A percentile compares a stretch with the other conserved stretches of the same genome.
Conservation (phyloP, 2,113 vertebrate genomes). For the Platanista minor region DNA sequence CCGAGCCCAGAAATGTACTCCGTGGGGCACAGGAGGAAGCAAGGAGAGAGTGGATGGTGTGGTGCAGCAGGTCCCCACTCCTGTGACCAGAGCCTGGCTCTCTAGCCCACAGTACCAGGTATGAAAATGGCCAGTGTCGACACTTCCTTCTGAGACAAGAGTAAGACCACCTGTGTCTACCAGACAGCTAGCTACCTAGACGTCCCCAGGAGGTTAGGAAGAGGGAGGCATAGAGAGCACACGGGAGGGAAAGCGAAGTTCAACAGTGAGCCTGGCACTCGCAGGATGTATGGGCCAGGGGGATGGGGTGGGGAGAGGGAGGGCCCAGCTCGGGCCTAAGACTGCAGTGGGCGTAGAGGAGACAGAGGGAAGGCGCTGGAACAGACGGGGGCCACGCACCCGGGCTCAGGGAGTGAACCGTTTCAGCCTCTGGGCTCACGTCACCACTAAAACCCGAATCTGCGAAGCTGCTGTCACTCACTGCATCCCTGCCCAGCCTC, state of each 20-base stretch:
- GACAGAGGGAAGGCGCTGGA: background rate
- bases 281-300: fast-evolving
- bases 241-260: background rate
- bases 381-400: fast-evolving
- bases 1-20: fast-evolving
- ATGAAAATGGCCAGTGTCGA: fast-evolving
- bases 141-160: fast-evolving
- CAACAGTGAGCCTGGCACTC: too few relatives aligned
- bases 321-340: background rate
- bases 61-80: fast-evolving
- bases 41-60: fast-evolving
- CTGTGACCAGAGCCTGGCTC: background rate
- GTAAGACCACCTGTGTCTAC: fast-evolving
- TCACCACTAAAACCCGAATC: fast-evolving
- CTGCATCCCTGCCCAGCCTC: fast-evolving
- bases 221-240: background rate
- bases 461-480: fast-evolving
- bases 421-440: fast-evolving
- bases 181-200: fast-evolving
- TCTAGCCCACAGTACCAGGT: background rate
- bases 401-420: background rate
- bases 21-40: fast-evolving
- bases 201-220: background rate
- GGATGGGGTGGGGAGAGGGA: background rate
- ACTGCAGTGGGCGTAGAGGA: fast-evolving